Evolutionary conservation across 2,797 vertebrate species (phyloP).

Genomic region (Argentina silus): DNA sequence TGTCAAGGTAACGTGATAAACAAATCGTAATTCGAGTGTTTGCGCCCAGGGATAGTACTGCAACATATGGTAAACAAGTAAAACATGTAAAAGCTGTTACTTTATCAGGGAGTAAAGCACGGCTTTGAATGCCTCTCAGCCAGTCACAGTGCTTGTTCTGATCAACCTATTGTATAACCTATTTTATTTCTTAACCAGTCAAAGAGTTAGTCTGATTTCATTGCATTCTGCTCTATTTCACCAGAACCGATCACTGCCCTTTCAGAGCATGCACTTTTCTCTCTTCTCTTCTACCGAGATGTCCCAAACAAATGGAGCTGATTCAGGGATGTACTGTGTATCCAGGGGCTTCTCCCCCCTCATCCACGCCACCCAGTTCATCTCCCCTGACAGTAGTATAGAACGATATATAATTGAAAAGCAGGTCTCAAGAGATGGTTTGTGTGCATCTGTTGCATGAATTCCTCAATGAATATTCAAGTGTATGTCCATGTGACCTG

Average conservation of each 20-base stretch:
- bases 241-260: not conserved
- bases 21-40: too few relatives aligned
- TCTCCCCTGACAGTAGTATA: not conserved
- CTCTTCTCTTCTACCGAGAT: not conserved
- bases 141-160: too few relatives aligned
- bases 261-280: not conserved
- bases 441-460: not conserved
- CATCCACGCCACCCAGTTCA: not conserved
- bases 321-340: not conserved
- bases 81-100: too few relatives aligned
- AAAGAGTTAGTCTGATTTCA: not conserved
- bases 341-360: not conserved
- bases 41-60: too few relatives aligned
- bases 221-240: not conserved
- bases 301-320: not conserved
- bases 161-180: not conserved
- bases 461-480: not conserved
- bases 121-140: too few relatives aligned
- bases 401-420: not conserved
- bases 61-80: too few relatives aligned
- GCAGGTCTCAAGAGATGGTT: not conserved
- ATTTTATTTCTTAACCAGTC: not conserved
- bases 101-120: too few relatives aligned
- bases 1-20: too few relatives aligned
- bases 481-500: not conserved